These are phyloP conservation scores for Pecten maximus DNA, from an alignment of 2,888 invertebrate genomes.

Conservation along the genomic window DNA sequence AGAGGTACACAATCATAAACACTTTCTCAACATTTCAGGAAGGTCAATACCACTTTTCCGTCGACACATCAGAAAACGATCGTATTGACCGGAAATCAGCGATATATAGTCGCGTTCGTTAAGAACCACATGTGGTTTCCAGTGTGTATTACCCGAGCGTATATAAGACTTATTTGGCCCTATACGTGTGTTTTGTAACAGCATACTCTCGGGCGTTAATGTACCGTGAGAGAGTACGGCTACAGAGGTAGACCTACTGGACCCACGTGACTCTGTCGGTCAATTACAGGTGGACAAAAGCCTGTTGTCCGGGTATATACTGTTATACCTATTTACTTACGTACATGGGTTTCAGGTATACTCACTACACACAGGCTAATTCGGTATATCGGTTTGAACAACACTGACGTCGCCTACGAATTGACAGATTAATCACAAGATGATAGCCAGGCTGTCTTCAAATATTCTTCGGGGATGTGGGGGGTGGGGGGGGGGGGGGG, in stretches of 20 bases:
- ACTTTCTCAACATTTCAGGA: not conserved
- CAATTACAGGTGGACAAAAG: not conserved
- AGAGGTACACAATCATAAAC: not conserved
- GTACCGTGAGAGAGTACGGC: constrained; percentile 12
- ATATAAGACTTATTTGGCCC: not conserved
- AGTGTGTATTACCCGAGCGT: not conserved
- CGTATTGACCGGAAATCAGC: not conserved
- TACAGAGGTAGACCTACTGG: not conserved
- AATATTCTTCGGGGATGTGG: too few relatives aligned
- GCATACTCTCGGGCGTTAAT: not conserved
- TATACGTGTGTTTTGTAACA: not conserved
- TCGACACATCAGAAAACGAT: not conserved
- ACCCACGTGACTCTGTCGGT: not conserved
- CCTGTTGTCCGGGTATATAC: not conserved
- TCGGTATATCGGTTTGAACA: too few relatives aligned
- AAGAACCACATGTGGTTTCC: not conserved
- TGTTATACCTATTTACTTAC: not conserved
- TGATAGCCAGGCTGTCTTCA: too few relatives aligned
- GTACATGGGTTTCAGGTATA: not conserved
- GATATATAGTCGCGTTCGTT: not conserved
- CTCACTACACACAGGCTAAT: too few relatives aligned
- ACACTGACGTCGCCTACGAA: too few relatives aligned
- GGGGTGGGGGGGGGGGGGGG: too few relatives aligned
- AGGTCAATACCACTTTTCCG: too few relatives aligned
- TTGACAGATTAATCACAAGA: too few relatives aligned